Evolutionary conservation across 2,888 invertebrate species (phyloP).

Genomic region (Idaea aversata): DNA sequence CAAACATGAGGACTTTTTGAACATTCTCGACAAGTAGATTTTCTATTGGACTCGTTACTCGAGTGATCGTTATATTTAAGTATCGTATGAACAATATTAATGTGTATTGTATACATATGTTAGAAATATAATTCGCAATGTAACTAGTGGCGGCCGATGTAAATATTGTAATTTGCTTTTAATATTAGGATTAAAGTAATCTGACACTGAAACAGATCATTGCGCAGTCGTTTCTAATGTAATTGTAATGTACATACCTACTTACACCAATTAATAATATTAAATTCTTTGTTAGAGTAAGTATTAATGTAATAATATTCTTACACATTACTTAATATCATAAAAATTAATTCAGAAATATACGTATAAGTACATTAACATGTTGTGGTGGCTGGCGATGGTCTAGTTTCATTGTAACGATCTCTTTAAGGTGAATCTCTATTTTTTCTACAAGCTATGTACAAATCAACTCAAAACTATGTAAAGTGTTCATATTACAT

Average conservation of each 20-base stretch:
- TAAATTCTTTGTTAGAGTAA: background rate
- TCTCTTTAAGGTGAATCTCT: constrained; percentile 77
- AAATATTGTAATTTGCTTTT: constrained; percentile 78
- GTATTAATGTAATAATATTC: background rate
- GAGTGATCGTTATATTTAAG: constrained; percentile 40
- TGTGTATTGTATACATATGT: constrained; percentile 48
- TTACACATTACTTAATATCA: background rate
- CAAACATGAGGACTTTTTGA: constrained; percentile 66
- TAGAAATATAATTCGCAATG: constrained; percentile 50
- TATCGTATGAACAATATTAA: constrained; percentile 47
- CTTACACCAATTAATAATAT: constrained; percentile 13
- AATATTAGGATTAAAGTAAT: constrained; percentile 64
- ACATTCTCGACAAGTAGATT: constrained; percentile 63
- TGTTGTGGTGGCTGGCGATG: constrained; percentile 54
- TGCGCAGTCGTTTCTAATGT: constrained; percentile 45
- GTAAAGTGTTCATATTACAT: constrained; percentile 70
- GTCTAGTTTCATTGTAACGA: constrained; percentile 75
- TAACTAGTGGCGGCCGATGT: constrained; percentile 62
- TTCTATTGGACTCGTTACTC: constrained; percentile 32
- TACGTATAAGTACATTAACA: constrained; percentile 6
- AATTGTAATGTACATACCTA: constrained; percentile 12
- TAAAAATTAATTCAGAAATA: constrained; percentile 4
- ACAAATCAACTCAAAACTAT: constrained; percentile 73
- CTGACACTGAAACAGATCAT: constrained; percentile 78
- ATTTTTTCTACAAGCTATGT: constrained; percentile 80